Evolutionary conservation across 2,888 invertebrate genomes (phyloP).

Genomic region (Netelia virgata): DNA sequence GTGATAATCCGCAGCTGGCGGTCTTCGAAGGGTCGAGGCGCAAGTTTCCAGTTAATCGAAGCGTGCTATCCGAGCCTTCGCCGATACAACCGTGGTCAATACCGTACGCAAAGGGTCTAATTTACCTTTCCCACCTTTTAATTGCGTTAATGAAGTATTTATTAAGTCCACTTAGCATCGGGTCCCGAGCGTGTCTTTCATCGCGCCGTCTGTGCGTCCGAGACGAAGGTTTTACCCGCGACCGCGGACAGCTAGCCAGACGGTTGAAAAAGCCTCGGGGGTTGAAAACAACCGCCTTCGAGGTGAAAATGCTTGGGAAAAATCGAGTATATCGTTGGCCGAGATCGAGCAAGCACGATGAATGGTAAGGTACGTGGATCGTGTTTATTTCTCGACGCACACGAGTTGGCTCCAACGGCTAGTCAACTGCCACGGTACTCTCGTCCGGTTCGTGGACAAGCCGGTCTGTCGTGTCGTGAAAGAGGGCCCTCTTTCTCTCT

Average conservation of each 20-base stretch:
- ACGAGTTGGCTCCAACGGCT: slow-evolving; percentile 1
- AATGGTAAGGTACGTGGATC: slow-evolving; percentile 8
- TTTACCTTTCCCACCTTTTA: slow-evolving; percentile 50
- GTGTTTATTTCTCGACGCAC: not conserved
- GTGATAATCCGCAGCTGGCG: slow-evolving; percentile 59
- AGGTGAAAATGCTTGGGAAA: slow-evolving; percentile 57
- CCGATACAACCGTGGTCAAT: not conserved
- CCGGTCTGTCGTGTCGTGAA: slow-evolving; percentile 21
- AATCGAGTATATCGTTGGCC: slow-evolving; percentile 21
- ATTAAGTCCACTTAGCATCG: slow-evolving; percentile 60
- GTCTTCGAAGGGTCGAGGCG: slow-evolving; percentile 18
- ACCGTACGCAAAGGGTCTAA: slow-evolving; percentile 26
- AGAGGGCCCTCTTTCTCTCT: too few species aligned
- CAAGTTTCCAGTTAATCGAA: slow-evolving; percentile 53
- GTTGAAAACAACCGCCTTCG: slow-evolving; percentile 29
- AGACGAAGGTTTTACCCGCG: not conserved
- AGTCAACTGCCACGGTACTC: slow-evolving; percentile 28
- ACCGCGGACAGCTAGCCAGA: slow-evolving; percentile 40
- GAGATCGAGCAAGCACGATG: slow-evolving; percentile 34
- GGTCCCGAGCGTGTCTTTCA: slow-evolving; percentile 26
- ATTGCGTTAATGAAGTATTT: slow-evolving; percentile 63
- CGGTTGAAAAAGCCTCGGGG: slow-evolving; percentile 30
- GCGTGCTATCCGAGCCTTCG: slow-evolving; percentile 46
- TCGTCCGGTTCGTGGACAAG: slow-evolving; percentile 31
- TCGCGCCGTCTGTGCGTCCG: slow-evolving; percentile 20